Percentiles rank a stretch among this genome's conserved stretches.
Evolutionary conservation across 2,797 vertebrate genomes (phyloP).

Genomic region (Furcifer pardalis): DNA sequence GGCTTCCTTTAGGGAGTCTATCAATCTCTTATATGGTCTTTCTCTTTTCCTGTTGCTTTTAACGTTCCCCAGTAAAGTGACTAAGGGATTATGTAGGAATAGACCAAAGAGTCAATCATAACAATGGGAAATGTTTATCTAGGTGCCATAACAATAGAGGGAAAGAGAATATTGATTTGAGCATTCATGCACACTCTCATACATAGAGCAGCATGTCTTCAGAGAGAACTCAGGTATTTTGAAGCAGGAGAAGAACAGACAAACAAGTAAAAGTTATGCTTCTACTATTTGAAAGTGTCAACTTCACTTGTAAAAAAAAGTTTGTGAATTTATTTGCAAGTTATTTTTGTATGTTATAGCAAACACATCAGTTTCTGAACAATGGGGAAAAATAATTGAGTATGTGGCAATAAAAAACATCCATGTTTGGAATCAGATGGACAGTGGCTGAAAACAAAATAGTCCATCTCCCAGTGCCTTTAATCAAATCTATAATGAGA

Average conservation of each 20-base stretch:
- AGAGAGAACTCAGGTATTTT: not conserved
- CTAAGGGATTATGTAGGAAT: not conserved
- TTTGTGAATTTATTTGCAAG: not conserved
- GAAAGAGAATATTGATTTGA: not conserved
- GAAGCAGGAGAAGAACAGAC: not conserved
- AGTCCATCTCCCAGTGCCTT: not conserved
- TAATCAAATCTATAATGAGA: not conserved
- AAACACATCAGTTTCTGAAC: not conserved
- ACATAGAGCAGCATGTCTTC: not conserved
- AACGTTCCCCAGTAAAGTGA: no score
- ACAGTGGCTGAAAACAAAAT: not conserved
- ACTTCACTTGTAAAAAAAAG: not conserved
- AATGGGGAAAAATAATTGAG: not conserved
- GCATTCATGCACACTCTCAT: no score
- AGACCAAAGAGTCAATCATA: not conserved
- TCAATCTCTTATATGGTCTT: no score
- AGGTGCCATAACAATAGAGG: not conserved
- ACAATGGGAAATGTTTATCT: not conserved
- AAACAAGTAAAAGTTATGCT: not conserved
- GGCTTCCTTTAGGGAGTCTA: no score
- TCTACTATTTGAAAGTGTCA: not conserved
- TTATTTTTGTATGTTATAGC: not conserved
- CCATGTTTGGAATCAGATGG: not conserved
- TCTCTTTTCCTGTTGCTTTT: no score
- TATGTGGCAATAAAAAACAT: not conserved